Conservation (phyloP, 2,888 invertebrate species). For the Tipula lateralis region DNA sequence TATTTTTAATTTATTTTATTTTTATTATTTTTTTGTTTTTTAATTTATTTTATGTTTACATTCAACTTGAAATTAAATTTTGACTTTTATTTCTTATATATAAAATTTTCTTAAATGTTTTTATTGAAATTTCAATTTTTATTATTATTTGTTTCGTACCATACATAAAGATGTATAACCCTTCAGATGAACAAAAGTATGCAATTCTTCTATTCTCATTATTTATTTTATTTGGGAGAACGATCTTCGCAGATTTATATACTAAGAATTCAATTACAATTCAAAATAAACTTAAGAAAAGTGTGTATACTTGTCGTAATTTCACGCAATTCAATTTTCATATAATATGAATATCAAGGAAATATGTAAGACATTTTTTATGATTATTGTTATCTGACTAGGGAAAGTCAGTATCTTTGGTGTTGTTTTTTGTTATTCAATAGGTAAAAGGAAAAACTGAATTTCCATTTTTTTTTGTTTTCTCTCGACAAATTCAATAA, state of each 20-base stretch:
- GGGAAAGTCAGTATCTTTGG: neutral
- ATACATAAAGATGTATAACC: neutral
- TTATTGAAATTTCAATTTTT: conserved; percentile 16
- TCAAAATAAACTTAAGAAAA: neutral
- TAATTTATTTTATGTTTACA: conserved; percentile 4
- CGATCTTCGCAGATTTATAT: neutral
- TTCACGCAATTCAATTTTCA: neutral
- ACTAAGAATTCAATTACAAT: neutral
- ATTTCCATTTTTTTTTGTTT: neutral
- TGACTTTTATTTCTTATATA: neutral
- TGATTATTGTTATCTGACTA: neutral
- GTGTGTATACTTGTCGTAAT: neutral
- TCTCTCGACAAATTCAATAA: neutral
- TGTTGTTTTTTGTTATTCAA: neutral
- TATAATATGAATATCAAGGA: neutral
- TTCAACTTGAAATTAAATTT: conserved; percentile 19
- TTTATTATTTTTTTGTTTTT: too few species aligned
- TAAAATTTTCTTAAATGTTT: neutral
- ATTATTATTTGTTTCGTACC: neutral
- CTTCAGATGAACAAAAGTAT: neutral
- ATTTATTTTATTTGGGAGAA: neutral
- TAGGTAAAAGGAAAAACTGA: neutral
- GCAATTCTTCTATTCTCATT: neutral
- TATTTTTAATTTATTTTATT: conserved; percentile 2
- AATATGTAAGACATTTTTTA: neutral